Conservation (phyloP, 2,888 invertebrate species). For the Brassicogethes aeneus region DNA sequence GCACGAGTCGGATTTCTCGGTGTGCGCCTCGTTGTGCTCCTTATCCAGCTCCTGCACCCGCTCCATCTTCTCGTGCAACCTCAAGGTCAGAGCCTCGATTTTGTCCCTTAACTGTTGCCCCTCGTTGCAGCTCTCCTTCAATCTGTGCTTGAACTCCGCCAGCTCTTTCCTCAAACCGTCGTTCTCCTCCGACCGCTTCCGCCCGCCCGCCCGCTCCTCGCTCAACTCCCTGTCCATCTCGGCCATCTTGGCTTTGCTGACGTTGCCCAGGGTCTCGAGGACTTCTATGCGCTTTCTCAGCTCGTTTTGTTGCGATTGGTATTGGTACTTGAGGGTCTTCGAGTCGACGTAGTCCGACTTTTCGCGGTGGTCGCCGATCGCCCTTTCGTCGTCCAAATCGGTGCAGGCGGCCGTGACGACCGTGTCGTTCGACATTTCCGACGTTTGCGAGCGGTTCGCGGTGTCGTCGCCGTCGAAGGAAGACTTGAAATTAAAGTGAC, state of each 20-base stretch:
- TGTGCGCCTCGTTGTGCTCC: constrained; percentile 18
- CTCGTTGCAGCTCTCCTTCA: constrained; percentile 43
- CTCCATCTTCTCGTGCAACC: constrained; percentile 24
- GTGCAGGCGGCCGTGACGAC: constrained; percentile 2
- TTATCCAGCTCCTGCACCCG: constrained; percentile 10
- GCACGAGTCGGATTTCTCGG: constrained; percentile 11
- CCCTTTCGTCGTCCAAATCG: constrained; percentile 15
- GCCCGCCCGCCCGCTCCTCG: constrained; percentile 28
- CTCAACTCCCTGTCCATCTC: constrained; percentile 27
- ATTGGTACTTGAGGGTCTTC: constrained; percentile 38
- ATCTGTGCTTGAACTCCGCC: constrained; percentile 36
- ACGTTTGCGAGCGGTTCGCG: background rate
- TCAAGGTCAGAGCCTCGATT: constrained; percentile 13
- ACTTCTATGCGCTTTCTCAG: constrained; percentile 33
- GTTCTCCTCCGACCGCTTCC: constrained; percentile 25
- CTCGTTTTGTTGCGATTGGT: constrained; percentile 35
- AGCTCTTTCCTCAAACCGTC: constrained; percentile 30
- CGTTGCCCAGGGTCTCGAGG: constrained; percentile 29
- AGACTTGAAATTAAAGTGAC: no score
- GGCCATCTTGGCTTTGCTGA: constrained; percentile 24
- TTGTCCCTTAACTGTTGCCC: constrained; percentile 42
- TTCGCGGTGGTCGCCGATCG: constrained; percentile 7
- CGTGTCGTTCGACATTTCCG: background rate
- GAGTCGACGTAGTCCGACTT: constrained; percentile 28
- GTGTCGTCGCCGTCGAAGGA: no score